A percentile compares a stretch with the other conserved stretches of the same genome.
Conservation (phyloP, 92 coral and sea anemone species). For the Zoanthus gigantus region DNA sequence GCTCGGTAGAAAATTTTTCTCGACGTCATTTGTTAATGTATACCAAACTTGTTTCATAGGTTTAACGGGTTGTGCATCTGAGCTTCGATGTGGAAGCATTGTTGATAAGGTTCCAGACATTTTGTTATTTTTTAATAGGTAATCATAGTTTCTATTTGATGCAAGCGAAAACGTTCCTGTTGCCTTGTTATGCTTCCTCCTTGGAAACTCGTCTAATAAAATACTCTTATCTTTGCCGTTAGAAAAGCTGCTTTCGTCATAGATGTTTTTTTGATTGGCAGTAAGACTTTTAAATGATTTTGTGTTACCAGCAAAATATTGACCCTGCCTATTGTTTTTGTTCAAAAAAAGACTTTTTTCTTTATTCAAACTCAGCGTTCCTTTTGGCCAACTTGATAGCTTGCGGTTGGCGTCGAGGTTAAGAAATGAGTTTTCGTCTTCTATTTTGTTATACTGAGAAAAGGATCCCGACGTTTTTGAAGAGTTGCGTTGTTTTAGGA, state of each 20-base stretch:
- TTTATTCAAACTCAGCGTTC: background rate
- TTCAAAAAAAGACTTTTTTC: background rate
- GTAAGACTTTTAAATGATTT: background rate
- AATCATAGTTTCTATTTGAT: constrained; percentile 11
- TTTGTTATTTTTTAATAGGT: background rate
- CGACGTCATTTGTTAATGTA: background rate
- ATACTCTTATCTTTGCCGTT: background rate
- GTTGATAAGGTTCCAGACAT: constrained; percentile 10
- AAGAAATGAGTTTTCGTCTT: background rate
- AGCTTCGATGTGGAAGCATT: background rate
- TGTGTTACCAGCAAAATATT: background rate
- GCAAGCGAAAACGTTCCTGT: background rate
- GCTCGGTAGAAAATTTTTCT: background rate
- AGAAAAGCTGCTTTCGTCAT: background rate
- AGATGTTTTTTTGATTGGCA: background rate
- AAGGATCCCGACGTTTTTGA: background rate
- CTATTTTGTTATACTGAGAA: background rate
- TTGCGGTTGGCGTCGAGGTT: background rate
- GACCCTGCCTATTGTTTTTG: background rate
- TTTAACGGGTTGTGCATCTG: background rate
- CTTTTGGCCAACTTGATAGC: background rate
- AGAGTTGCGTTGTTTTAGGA: background rate
- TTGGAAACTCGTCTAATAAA: background rate
- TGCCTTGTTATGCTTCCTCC: background rate
- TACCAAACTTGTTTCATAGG: constrained; percentile 12